Percentiles rank a stretch among this genome's conserved stretches.
These are phyloP conservation scores for Conops quadrifasciatus DNA, from an alignment of 2,888 invertebrate species.

Conservation along the genomic window DNA sequence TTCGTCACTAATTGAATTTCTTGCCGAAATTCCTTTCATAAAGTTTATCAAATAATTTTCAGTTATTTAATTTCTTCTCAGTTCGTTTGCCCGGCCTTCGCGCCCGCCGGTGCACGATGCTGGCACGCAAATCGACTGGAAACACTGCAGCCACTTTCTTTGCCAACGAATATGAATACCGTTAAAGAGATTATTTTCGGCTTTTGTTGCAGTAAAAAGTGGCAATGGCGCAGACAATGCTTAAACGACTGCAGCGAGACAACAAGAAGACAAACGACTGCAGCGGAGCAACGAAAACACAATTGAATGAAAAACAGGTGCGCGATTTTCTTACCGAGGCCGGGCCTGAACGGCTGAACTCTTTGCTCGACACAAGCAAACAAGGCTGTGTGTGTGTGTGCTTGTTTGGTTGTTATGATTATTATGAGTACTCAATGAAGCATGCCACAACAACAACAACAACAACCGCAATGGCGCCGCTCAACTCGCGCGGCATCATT, in stretches of 20 bases:
- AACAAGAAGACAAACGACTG: neutral
- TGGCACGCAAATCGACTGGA: no score
- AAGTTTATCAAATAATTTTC: no score
- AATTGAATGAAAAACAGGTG: constrained; percentile 31
- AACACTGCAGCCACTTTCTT: no score
- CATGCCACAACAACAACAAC: constrained; percentile 23
- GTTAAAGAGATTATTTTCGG: no score
- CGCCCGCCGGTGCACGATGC: no score
- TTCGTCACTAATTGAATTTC: no score
- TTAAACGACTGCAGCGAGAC: constrained; percentile 8
- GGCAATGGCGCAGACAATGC: no score
- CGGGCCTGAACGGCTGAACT: constrained; percentile 48
- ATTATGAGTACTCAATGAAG: constrained; percentile 36
- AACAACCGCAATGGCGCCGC: constrained; percentile 6
- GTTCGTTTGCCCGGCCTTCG: no score
- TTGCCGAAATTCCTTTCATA: no score
- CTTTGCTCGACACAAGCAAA: constrained; percentile 14
- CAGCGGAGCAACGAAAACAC: neutral
- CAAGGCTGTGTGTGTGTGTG: neutral
- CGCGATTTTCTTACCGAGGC: constrained; percentile 18
- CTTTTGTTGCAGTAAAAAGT: no score
- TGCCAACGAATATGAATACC: no score
- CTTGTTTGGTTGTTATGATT: constrained; percentile 35
- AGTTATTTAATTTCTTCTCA: no score
- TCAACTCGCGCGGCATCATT: constrained; percentile 16